Evolutionary conservation across 2,888 invertebrate species (phyloP), one percentile per base, ranked within the genome.

Genomic region (Drosophila quinaria): DNA sequence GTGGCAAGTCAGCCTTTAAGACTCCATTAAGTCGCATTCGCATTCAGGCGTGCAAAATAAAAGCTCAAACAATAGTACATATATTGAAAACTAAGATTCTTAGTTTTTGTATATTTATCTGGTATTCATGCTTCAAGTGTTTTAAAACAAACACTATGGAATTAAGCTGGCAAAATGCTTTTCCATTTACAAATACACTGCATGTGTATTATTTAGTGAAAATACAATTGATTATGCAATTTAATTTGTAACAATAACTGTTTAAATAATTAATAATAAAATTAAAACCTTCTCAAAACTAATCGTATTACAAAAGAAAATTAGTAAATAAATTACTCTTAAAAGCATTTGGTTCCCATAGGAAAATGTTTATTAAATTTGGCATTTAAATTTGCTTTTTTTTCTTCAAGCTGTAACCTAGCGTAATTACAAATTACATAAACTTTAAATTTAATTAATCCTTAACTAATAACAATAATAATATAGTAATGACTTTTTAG

Each of bases 121-220:
- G 15, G 42, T 60, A 56, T 72, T 78, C 58, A 72, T 60, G 62
- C 31, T 67, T 56, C 47, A 73, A 49, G 55, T 67, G 59, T 42
- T 31, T 42, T 22, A n/a, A 50, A 31, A 29, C 50, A 60, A 64
- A 64, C 60, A 58, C 56, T 8, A 15, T 15, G 3, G 39, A 50
- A 51, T 58, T 55, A 25, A 37, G 19, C 31, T 51, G 19, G 10
- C 17, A 19, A 41, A 42, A 42, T 17, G 41, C 10, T 42, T 70
- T 52, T 44, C 8, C 2, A 37, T 44, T 62, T 56, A n/a, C 4
- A 8, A 49, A 47, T 47, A 35, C 49, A 6, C 41, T 47, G 19
- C 19, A 4, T 4, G 13, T 17, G 41, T 25, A 25, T 25, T 25
- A 25, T 3, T 3, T 15, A 22, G 6, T 11, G 2, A 13, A 49